Evolutionary conservation across 2,113 vertebrate species (phyloP), one percentile per base, ranked within the genome.

Genomic region (Vulpes lagopus): DNA sequence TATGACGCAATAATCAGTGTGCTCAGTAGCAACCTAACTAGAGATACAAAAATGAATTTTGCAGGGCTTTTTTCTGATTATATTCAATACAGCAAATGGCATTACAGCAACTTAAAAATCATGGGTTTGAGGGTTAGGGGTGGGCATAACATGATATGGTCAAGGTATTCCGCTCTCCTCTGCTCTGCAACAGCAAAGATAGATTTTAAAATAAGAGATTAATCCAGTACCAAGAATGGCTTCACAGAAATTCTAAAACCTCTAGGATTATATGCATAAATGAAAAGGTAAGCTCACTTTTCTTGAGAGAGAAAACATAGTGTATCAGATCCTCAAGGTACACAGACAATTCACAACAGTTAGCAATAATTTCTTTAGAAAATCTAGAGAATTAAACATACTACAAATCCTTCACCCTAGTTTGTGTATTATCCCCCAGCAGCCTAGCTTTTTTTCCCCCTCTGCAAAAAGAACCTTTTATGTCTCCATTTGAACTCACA

Each of bases 41-140:
- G 35, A 81, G 64, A 76, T 11, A n/a, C 64, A 95, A 71, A 85
- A 85, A 82, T 76, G 64, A 74, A 90, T 95, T 97, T 94, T 32
- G 30, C 32, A 84, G 64, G 32, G 6, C 27, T 89, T 43, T 22
- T 86, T 86, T 74, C 67, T 81, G 91, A 22, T 23, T 53, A 15
- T n/a, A 30, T 74, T 96, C 2, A 4, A 62, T 49, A 82, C 57
- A 93, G 16, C 76, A 74, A 32, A 96, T 62, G 51, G 49, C 60
- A 96, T 64, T 30, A 49, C 8, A 57, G 69, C 89, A 95, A 94
- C 30, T 89, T 90, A 49, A 94, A 97, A 91, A 94, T 64, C 49
- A 60, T 2, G 12, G 91, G 23, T 90, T 83, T 90, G 16, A 64
- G 49, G 7, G 20, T 23, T 32, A 20, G 43, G 20, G 32, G 4